Conservation (phyloP, 2,888 invertebrate genomes). For the Osmoderma eremita region DNA sequence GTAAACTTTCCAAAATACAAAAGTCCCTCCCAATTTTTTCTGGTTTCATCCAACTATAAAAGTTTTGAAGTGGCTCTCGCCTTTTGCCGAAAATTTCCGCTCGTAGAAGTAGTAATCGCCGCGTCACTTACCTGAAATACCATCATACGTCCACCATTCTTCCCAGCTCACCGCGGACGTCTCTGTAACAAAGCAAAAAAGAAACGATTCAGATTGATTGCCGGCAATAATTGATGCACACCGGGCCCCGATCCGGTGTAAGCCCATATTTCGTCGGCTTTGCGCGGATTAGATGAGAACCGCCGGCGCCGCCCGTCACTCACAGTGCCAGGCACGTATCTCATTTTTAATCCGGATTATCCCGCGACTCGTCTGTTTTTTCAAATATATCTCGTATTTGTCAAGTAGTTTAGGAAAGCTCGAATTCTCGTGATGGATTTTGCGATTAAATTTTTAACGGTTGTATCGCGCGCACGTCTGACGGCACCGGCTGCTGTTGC, state of each 20-base stretch:
- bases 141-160: conserved; percentile 97
- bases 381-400: conserved; percentile 49
- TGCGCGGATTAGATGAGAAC: conserved; percentile 56
- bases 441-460: conserved; percentile 41
- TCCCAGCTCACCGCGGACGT: conserved; percentile 87
- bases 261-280: conserved; percentile 61
- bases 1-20: conserved; percentile 28
- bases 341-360: conserved; percentile 65
- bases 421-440: conserved; percentile 39
- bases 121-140: conserved; percentile 83
- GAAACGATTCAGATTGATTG: conserved; percentile 54
- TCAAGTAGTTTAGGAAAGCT: conserved; percentile 45
- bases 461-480: conserved; percentile 18
- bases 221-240: conserved; percentile 60
- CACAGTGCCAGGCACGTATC: conserved; percentile 59
- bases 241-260: conserved; percentile 50
- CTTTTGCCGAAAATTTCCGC: conserved; percentile 25
- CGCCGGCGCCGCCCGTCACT: conserved; percentile 55
- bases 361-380: conserved; percentile 50
- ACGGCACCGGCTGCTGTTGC: conserved; percentile 1
- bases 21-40: conserved; percentile 9
- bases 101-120: conserved; percentile 31
- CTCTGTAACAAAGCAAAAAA: conserved; percentile 70
- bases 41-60: conserved; percentile 21
- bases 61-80: conserved; percentile 9